Base-by-base conservation (phyloP, 92 coral and sea anemone species). In the Phenganax stokvisi region DNA sequence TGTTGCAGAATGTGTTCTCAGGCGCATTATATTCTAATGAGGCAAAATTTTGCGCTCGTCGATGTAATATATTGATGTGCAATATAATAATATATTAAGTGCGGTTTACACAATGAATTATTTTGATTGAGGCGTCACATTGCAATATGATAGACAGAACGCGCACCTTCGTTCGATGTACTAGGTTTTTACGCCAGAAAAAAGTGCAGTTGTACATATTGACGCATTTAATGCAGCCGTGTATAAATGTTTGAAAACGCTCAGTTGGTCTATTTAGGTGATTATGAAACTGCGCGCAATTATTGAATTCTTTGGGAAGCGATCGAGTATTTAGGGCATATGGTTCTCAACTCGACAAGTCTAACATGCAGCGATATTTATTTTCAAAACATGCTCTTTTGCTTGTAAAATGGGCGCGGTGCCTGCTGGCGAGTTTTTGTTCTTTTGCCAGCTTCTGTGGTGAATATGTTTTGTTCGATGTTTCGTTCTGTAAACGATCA, bases 171-270 rank as follows among this genome's bases (percentile, higher is more conserved):
- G 0, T 3, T 31, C 61, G 61, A 5, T 73, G 30, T 71, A 12
- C 12, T 3, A 13, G 27, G 54, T 13, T 16, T 51, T 30, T 51
- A 16, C 57, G 56, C 56, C 12, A 15, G 7, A 51, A 68, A 9
- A 68, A 25, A 68, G 10, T 53, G 73, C 73, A 68, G 3, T 61
- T 68, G 16, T 27, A 68, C 16, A 66, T 68, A 68, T 30, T 68
- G 73, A 68, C 73, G 73, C 53, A 37, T 68, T 68, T 68, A 68
- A 68, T 30, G 73, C 73, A 30, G 73, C 73, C 12, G 73, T 68
- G 73, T 68, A 6, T 68, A 68, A 64, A 64, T 68, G 53, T 37
- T 37, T 30, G 3, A 37, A 29, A 30, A 68, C 73, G 73, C 73
- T 68, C 73, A 10, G 73, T 68, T 68, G 73, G 73, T 68, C 73